Conservation (phyloP, 2,888 invertebrate species). For the Stomorhina lunata region DNA sequence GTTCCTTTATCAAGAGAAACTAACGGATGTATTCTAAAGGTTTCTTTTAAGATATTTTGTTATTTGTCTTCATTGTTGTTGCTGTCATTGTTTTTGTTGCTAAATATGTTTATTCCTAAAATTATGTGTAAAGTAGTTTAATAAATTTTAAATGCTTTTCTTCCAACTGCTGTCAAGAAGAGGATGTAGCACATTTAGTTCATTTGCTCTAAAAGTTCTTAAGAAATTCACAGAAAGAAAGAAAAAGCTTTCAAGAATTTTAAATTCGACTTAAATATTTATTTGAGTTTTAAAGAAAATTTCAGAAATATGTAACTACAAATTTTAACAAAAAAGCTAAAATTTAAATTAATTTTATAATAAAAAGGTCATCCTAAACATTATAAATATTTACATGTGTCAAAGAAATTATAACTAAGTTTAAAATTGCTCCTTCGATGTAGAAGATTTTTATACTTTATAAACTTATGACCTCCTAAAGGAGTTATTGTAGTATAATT, state of each 20-base stretch:
- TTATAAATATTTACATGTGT: no score
- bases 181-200: not conserved
- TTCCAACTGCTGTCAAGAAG: conserved; percentile 15
- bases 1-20: not conserved
- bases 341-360: no score
- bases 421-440: not conserved
- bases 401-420: no score
- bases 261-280: no score
- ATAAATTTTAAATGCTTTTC: conserved; percentile 37
- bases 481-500: not conserved
- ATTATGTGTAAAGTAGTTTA: conserved; percentile 41
- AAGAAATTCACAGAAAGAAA: no score
- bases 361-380: no score
- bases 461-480: not conserved
- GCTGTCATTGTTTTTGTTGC: not conserved
- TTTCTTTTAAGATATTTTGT: not conserved
- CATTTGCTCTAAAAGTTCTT: not conserved
- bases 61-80: not conserved
- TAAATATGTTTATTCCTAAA: not conserved
- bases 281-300: no score
- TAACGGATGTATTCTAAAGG: conserved; percentile 16
- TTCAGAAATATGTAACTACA: no score
- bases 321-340: no score
- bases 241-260: no score
- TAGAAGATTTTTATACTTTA: not conserved